These are phyloP conservation scores for Sycophila texana DNA, from an alignment of 2,888 invertebrate genomes.

Conservation along the genomic window DNA sequence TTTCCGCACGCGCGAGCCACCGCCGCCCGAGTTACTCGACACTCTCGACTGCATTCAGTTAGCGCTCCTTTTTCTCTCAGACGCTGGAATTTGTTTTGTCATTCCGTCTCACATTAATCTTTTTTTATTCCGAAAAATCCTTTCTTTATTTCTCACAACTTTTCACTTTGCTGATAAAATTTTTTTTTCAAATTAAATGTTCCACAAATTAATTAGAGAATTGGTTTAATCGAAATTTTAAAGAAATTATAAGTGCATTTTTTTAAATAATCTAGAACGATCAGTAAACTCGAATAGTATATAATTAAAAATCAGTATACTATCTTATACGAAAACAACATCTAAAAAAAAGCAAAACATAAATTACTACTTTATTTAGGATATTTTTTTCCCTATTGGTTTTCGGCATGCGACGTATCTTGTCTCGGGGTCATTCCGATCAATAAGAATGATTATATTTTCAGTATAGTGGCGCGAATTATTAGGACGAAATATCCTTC, in stretches of 20 bases:
- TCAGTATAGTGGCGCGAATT: slow-evolving; percentile 26
- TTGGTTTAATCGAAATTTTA: too few relatives aligned
- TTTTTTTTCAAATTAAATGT: slow-evolving; percentile 4
- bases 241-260: not conserved
- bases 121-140: not conserved
- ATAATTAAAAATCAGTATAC: not conserved
- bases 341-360: slow-evolving; percentile 7
- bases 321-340: not conserved
- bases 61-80: not conserved
- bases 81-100: slow-evolving; percentile 12
- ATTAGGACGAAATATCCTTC: not conserved
- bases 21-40: slow-evolving; percentile 11
- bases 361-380: slow-evolving; percentile 28
- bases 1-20: slow-evolving; percentile 17
- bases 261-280: not conserved
- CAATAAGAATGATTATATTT: slow-evolving; percentile 55
- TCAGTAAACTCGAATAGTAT: not conserved
- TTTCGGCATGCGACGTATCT: slow-evolving; percentile 25
- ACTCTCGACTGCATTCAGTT: not conserved
- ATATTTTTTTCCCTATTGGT: slow-evolving; percentile 26
- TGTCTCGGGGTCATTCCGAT: slow-evolving; percentile 52
- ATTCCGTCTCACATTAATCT: not conserved
- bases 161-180: not conserved
- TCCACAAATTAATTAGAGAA: too few relatives aligned
- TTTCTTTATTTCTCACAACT: not conserved